phyloP scores from a whole-genome alignment of 2,888 invertebrate species.

The Netelia melanura region DNA sequence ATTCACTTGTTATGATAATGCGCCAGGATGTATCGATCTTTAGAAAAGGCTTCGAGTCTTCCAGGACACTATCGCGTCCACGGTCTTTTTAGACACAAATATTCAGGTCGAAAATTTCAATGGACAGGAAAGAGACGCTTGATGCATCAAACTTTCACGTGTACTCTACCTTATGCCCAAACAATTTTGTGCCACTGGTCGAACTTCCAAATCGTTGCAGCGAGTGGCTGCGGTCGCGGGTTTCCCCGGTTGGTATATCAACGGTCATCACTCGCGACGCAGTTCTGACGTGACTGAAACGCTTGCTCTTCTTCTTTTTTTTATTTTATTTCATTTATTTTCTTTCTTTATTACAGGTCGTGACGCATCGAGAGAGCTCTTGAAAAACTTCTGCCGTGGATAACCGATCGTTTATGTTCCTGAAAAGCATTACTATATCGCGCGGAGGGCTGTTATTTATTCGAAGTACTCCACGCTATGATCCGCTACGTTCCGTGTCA shows the following conservation, averaged over 20 bases:
- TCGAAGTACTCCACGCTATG: constrained; percentile 33
- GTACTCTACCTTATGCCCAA: not conserved
- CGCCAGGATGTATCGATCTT: too few species aligned
- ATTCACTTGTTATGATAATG: too few species aligned
- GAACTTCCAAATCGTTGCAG: constrained; percentile 37
- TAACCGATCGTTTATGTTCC: constrained; percentile 57
- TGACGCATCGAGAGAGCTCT: constrained; percentile 32
- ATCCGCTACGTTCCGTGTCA: constrained; percentile 50
- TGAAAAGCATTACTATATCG: constrained; percentile 43
- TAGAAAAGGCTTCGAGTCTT: too few species aligned
- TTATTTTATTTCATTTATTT: not conserved
- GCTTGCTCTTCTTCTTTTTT: constrained; percentile 8
- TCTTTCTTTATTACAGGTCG: constrained; percentile 45
- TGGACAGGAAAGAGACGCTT: constrained; percentile 23
- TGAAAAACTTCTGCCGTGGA: constrained; percentile 50
- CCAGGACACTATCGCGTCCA: too few species aligned
- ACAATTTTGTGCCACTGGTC: constrained; percentile 25
- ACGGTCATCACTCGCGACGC: constrained; percentile 5
- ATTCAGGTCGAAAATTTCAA: constrained; percentile 12
- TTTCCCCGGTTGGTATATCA: constrained; percentile 40
- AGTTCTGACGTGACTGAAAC: constrained; percentile 4
- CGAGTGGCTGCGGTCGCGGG: constrained; percentile 45
- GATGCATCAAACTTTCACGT: constrained; percentile 20
- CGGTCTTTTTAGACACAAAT: too few species aligned
- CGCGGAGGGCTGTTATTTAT: constrained; percentile 53